Evolutionary conservation across 2,113 vertebrate species (phyloP).

Genomic region (Haemorhous mexicanus): DNA sequence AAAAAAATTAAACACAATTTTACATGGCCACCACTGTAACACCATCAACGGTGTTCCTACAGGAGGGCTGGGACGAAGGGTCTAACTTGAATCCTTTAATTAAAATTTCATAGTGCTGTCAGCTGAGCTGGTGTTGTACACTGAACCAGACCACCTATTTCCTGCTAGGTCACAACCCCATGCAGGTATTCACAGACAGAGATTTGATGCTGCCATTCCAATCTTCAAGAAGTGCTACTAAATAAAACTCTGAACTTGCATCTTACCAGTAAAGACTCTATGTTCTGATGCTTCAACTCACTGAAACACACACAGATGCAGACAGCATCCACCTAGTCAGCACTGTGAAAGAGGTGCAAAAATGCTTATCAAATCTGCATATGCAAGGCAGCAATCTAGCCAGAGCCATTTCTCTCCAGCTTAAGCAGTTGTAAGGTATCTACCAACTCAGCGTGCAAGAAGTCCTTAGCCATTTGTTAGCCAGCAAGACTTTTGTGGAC

Average conservation of each 20-base stretch:
- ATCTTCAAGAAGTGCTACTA: background rate
- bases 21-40: background rate
- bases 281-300: background rate
- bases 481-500: background rate
- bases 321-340: background rate
- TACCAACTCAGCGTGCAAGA: background rate
- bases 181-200: background rate
- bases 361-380: background rate
- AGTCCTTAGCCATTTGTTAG: background rate
- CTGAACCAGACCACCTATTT: background rate
- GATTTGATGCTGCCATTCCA: background rate
- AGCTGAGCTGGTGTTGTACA: background rate
- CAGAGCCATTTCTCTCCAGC: background rate
- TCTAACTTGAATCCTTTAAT: background rate
- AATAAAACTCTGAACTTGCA: background rate
- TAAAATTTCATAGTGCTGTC: background rate
- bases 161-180: background rate
- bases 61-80: background rate
- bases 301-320: fast-evolving
- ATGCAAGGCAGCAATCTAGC: background rate
- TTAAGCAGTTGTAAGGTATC: background rate
- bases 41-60: background rate
- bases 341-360: background rate
- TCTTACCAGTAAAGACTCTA: background rate
- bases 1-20: background rate